Evolutionary conservation across 2,888 invertebrate species (phyloP).

Genomic region (Polymixis lichenea): DNA sequence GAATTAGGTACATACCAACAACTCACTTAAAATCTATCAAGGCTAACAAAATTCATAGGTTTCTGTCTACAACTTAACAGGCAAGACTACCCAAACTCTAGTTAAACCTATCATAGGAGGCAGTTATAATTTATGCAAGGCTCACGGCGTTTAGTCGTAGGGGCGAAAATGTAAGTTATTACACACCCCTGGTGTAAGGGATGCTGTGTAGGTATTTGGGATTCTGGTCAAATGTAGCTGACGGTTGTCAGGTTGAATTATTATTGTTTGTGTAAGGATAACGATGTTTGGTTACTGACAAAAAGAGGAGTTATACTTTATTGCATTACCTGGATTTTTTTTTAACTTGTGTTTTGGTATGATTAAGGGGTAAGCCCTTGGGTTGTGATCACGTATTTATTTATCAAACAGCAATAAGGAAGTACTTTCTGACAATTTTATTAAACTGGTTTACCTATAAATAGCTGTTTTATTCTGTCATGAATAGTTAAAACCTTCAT

Average conservation of each 20-base stretch:
- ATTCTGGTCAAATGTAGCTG: conserved; percentile 35
- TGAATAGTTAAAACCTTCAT: too few species aligned
- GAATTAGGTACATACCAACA: neutral
- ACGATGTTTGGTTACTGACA: conserved; percentile 16
- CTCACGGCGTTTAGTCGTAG: conserved; percentile 54
- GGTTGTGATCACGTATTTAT: neutral
- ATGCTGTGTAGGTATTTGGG: conserved; percentile 26
- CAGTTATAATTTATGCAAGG: conserved; percentile 70
- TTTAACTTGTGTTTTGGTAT: too few species aligned
- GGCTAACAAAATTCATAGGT: conserved; percentile 5
- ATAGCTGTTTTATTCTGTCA: too few species aligned
- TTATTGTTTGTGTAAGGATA: conserved; percentile 16
- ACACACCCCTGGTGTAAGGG: conserved; percentile 34
- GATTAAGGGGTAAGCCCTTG: too few species aligned
- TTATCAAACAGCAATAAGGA: neutral
- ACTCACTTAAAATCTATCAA: neutral
- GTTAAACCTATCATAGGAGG: conserved; percentile 58
- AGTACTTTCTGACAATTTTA: too few species aligned
- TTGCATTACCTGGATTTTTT: neutral
- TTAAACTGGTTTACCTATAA: too few species aligned
- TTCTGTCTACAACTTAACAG: neutral
- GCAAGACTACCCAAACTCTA: conserved; percentile 35
- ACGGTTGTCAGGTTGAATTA: conserved; percentile 13
- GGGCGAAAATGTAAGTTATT: conserved; percentile 67
- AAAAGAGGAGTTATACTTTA: neutral